Base-by-base conservation (phyloP, 2,797 vertebrate species). In the Sphenodon punctatus region DNA sequence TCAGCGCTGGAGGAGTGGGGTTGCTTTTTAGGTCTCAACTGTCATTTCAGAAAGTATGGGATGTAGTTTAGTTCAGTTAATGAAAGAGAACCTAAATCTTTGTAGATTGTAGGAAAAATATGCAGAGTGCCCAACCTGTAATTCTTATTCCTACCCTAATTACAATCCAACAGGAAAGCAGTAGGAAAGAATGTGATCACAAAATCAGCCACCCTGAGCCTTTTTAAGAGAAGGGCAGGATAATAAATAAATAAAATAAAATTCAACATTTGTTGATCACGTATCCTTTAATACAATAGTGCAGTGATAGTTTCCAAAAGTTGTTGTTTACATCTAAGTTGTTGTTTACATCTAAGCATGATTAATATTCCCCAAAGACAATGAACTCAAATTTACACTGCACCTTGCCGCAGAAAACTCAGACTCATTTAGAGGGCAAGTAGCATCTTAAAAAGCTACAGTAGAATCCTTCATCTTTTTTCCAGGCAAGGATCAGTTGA, bases 381-480 rank as follows among this genome's bases (percentile, higher is more conserved):
- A 17, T n/a, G 60, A 63, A 56, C 65, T 78, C 67, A 41, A 25
- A 46, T 58, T 58, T 56, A 46, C 34, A 2, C 25, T 71, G 23
- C 45, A 69, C 36, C 65, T 61, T 80, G 11, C 2, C 9, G 4
- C 74, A 89, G 11, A 2, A 20, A 5, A 83, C 71, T 34, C 25
- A 78, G 25, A 49, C 11, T 9, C 59, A 53, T 64, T 76, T 86
- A 73, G 67, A 84, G 64, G n/a, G 79, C 63, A 19, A 72, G 55
- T 32, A 19, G 39, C 67, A 11, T 63, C 67, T 78, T 71, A 67
- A 79, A 81, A 87, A 38, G 20, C 10, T 30, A 0, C 0, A 1
- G 1, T 70, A 75, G 81, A 75, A 72, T 60, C 15, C n/a, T 19
- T 36, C 36, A 67, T 65, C 49, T 30, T 51, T 22, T 77, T 81